phyloP scores from a whole-genome alignment of 2,113 vertebrate genomes.

The Cinclus cinclus region DNA sequence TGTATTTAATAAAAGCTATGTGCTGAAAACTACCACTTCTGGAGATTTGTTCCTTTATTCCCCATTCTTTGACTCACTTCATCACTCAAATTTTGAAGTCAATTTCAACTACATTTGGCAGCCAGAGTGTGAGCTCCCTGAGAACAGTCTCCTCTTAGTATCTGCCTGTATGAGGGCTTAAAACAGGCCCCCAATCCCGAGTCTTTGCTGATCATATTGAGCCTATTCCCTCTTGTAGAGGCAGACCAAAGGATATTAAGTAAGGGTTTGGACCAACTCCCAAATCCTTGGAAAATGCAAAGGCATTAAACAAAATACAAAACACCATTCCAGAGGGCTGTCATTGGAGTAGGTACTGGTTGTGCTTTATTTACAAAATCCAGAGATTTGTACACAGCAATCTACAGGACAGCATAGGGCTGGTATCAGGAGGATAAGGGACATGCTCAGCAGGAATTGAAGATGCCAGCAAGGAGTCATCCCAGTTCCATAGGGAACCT shows the following conservation, averaged over 20 bases:
- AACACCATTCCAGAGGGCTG: not conserved
- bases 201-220: not conserved
- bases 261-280: not conserved
- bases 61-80: not conserved
- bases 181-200: not conserved
- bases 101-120: not conserved
- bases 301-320: not conserved
- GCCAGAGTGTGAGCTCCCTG: not conserved
- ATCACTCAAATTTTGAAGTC: not conserved
- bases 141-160: not conserved
- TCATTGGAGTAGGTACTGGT: conserved; percentile 48
- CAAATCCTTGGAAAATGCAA: not conserved
- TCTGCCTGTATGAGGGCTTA: not conserved
- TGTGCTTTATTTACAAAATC: conserved; percentile 73
- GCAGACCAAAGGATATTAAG: not conserved
- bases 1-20: not conserved
- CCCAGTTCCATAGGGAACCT: conserved; percentile 10
- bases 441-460: conserved; percentile 37
- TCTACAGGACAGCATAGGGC: conserved; percentile 41
- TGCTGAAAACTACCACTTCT: not conserved
- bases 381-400: conserved; percentile 61
- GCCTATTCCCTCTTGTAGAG: not conserved
- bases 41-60: not conserved
- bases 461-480: conserved; percentile 48
- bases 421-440: conserved; percentile 12